Evolutionary conservation across 64 coral and sea anemone genomes (phyloP), one percentile per base, ranked within the genome.

Genomic region (Stichodactyla mertensii): DNA sequence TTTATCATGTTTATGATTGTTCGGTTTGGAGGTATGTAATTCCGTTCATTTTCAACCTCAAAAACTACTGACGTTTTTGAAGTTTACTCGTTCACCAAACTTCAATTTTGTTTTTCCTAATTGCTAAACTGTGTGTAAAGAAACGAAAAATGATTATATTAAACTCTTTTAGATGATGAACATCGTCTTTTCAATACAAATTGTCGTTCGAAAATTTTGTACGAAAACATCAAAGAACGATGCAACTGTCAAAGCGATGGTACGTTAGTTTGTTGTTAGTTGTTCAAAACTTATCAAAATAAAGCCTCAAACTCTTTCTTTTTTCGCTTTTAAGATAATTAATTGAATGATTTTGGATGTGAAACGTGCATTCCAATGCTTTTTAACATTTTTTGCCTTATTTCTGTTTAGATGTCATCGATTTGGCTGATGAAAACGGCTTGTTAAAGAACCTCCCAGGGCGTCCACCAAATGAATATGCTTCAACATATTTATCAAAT

Each of bases 351-450:
- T 4, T 45, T 45, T 45, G 3, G 36, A 45, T 45, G 36, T 45
- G 36, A 45, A 45, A 45, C 36, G 36, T 45, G 36, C 8, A 19
- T 66, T 66, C 19, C 62, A n/a, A 7, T 66, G 22, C 22, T 66
- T 66, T 66, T 66, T 66, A 9, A 7, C 22, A 66, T 22, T 16
- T 66, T 36, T 31, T 11, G 14, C 56, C 14, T 58, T 58, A 0
- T 45, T 45, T 45, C 36, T 45, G 36, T 79, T 36, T 20, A 92
- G 90, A 69, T 92, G 59, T 87, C 18, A 82, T 92, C 54, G 90
- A 92, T 51, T 82, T 92, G 24, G 85, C 90, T 36, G 85, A 92
- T 71, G 90, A 92, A 77, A 92, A 86, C 16, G 90, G 90, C 18
- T 56, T 58, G 5, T 53, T 92, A 19, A 92, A 92, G 61, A 83